A percentile compares a stretch with the other conserved stretches of the same genome.
phyloP scores from a whole-genome alignment of 2,888 invertebrate genomes.

The Lampropteryx suffumata region DNA sequence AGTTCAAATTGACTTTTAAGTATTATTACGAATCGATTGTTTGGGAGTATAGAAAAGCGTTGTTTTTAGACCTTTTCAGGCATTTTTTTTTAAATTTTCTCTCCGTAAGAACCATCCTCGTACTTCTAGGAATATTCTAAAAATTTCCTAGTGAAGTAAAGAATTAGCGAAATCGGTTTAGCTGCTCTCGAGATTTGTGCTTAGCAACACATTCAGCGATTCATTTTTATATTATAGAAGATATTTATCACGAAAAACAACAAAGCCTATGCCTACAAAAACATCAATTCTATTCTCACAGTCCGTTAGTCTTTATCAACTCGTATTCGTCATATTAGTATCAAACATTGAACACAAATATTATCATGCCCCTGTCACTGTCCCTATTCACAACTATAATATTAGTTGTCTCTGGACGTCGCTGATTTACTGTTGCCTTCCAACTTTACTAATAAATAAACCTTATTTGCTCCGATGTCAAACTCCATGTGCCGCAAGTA shows the following conservation, averaged over 20 bases:
- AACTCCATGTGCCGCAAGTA: slow-evolving; percentile 71
- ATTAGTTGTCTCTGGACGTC: slow-evolving; percentile 59
- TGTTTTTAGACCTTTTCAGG: no score
- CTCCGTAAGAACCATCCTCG: no score
- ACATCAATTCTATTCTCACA: slow-evolving; percentile 39
- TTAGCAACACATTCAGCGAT: no score
- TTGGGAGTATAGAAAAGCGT: no score
- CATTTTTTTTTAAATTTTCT: no score
- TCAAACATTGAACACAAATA: slow-evolving; percentile 47
- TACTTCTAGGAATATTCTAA: no score
- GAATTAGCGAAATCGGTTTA: no score
- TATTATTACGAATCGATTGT: no score
- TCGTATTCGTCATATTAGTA: slow-evolving; percentile 45
- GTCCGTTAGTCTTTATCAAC: slow-evolving; percentile 39
- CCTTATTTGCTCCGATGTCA: slow-evolving; percentile 75
- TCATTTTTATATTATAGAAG: no score
- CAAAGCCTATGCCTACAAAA: slow-evolving; percentile 34
- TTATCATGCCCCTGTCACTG: slow-evolving; percentile 45
- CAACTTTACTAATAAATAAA: slow-evolving; percentile 80
- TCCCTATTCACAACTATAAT: slow-evolving; percentile 43
- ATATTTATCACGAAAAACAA: slow-evolving; percentile 11
- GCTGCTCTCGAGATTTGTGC: no score
- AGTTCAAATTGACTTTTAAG: no score
- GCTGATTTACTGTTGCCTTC: slow-evolving; percentile 73
- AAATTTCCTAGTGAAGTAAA: no score